These are phyloP conservation scores for Hycleus phaleratus DNA, from an alignment of 1,140 invertebrate genomes.

Conservation along the genomic window DNA sequence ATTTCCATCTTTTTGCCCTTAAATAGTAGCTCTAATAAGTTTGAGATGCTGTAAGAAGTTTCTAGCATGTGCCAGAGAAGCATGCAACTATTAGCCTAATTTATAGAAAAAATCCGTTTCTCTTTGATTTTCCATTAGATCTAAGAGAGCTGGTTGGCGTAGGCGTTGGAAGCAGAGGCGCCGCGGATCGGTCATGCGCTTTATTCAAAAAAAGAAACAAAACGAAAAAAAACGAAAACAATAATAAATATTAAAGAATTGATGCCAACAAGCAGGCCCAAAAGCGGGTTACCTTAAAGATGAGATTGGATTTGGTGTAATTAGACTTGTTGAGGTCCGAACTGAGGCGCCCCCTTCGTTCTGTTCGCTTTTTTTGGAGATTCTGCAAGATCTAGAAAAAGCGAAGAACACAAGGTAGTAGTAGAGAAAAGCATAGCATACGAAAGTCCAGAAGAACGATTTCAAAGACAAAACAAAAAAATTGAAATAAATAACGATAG, in stretches of 20 bases:
- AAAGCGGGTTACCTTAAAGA: slow-evolving; percentile 85
- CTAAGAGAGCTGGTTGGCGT: background rate
- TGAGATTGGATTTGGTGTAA: slow-evolving; percentile 92
- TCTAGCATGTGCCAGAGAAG: too few relatives aligned
- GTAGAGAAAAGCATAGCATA: slow-evolving; percentile 47
- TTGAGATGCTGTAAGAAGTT: too few relatives aligned
- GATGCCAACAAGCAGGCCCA: slow-evolving; percentile 22
- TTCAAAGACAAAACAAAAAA: slow-evolving; percentile 27
- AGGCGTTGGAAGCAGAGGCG: slow-evolving; percentile 36
- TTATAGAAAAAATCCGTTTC: too few relatives aligned
- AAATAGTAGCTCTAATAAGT: too few relatives aligned
- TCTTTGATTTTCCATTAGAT: background rate
- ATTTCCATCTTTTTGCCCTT: too few relatives aligned
- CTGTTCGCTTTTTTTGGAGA: slow-evolving; percentile 93
- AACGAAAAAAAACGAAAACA: background rate
- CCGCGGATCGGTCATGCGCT: slow-evolving; percentile 39
- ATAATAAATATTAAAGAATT: background rate
- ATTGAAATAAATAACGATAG: slow-evolving; percentile 15
- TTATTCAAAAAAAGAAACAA: slow-evolving; percentile 17
- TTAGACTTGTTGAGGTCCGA: slow-evolving; percentile 79
- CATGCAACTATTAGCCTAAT: too few relatives aligned
- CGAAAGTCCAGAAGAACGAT: slow-evolving; percentile 39
- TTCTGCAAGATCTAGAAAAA: slow-evolving; percentile 95
- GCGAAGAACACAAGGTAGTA: slow-evolving; percentile 66
- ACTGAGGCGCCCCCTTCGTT: slow-evolving; percentile 84